Evolutionary conservation across 2,113 vertebrate species (phyloP).

Genomic region (Neodontobutis hainanensis): DNA sequence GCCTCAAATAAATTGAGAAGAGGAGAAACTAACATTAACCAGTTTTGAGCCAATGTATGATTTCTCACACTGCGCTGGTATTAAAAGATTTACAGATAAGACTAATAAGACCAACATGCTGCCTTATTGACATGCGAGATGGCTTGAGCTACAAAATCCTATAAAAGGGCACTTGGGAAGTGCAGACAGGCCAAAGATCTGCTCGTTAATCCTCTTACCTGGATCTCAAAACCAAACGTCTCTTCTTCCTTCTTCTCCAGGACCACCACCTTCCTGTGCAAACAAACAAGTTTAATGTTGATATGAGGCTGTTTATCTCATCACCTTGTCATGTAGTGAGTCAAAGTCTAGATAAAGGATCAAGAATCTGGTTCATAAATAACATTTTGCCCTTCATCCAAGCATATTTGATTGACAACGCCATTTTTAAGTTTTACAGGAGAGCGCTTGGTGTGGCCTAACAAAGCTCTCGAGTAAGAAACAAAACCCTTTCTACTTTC

Average conservation of each 20-base stretch:
- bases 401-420: no score
- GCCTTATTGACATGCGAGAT: neutral
- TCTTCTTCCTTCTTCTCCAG: constrained; percentile 89
- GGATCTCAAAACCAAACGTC: constrained; percentile 94
- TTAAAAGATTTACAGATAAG: constrained; percentile 34
- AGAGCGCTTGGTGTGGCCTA: no score
- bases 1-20: constrained; percentile 51
- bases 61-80: constrained; percentile 22
- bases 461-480: no score
- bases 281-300: neutral
- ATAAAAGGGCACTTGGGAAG: constrained; percentile 17
- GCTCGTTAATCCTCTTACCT: constrained; percentile 79
- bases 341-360: no score
- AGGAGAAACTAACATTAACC: constrained; percentile 31
- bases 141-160: constrained; percentile 9
- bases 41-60: constrained; percentile 14
- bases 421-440: no score
- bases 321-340: no score
- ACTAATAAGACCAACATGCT: constrained; percentile 4
- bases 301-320: no score
- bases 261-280: constrained; percentile 84
- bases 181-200: neutral
- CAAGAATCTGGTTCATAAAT: no score
- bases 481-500: no score
- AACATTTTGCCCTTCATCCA: no score